Conservation (phyloP, 2,888 invertebrate species). For the Oasisia sp. region DNA sequence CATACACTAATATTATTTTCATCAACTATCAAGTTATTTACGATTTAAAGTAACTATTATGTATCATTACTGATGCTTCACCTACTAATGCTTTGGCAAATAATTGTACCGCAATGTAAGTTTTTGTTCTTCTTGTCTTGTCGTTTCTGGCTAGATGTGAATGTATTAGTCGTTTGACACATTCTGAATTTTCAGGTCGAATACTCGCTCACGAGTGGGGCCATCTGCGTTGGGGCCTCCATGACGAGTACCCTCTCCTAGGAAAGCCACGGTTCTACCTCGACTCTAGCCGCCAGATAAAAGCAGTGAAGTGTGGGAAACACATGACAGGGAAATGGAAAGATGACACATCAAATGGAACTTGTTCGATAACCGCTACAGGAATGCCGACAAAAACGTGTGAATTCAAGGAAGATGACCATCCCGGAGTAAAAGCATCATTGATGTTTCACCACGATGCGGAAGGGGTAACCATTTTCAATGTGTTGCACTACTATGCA, state of each 20-base stretch:
- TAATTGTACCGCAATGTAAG: too few species aligned
- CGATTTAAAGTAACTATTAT: too few species aligned
- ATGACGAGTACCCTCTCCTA: not conserved
- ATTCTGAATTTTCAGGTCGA: not conserved
- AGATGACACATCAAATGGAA: not conserved
- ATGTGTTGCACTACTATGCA: too few species aligned
- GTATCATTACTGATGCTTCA: too few species aligned
- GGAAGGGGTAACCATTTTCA: not conserved
- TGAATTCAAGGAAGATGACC: not conserved
- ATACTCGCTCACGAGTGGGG: not conserved
- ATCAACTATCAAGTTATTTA: too few species aligned
- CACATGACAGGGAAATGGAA: not conserved
- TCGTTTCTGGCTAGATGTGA: too few species aligned
- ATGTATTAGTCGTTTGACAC: not conserved
- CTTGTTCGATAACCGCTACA: not conserved
- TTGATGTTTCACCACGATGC: not conserved
- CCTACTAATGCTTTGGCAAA: too few species aligned
- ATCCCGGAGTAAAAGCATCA: not conserved
- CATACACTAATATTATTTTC: too few species aligned
- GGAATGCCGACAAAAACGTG: not conserved
- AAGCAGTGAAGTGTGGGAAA: not conserved
- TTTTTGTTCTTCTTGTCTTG: too few species aligned
- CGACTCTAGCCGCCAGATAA: not conserved
- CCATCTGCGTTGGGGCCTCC: not conserved
- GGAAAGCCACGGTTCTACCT: not conserved